These are phyloP conservation scores for Thryonomys swinderianus DNA, from an alignment of 2,113 vertebrate genomes.

Conservation along the genomic window DNA sequence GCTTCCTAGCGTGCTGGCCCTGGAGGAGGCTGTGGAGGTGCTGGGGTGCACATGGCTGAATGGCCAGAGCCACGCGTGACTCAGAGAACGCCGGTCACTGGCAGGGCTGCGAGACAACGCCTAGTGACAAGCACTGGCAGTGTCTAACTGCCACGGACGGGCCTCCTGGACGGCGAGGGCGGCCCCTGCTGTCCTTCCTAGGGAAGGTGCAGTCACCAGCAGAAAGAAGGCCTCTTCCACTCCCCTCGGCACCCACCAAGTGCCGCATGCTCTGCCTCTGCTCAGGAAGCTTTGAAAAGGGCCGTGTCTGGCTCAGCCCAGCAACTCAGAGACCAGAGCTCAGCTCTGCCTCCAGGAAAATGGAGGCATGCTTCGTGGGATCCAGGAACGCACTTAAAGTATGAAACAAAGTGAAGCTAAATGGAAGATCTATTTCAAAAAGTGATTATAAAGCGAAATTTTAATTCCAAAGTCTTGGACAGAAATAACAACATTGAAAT, in stretches of 20 bases:
- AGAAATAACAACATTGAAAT: conserved; percentile 31
- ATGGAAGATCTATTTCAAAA: conserved; percentile 4
- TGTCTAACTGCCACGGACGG: background rate
- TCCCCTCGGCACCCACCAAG: background rate
- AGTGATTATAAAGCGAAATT: background rate
- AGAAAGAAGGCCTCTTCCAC: background rate
- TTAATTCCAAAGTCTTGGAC: conserved; percentile 19
- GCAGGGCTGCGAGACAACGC: background rate
- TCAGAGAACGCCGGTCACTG: background rate
- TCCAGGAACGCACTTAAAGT: background rate
- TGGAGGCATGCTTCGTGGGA: background rate
- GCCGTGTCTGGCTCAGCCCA: background rate
- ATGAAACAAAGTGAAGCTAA: background rate
- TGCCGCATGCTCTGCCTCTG: background rate
- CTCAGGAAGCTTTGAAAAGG: background rate
- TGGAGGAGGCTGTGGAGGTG: background rate
- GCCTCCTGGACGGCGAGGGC: background rate
- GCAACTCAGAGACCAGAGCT: background rate
- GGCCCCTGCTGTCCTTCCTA: background rate
- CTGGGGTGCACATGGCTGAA: background rate
- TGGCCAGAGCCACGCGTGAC: background rate
- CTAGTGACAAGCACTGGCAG: background rate
- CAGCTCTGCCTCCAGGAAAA: background rate
- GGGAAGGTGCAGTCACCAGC: background rate
- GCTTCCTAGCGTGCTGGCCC: background rate